Evolutionary conservation across 2,797 vertebrate species (phyloP).

Genomic region (Parauchenoglanis ngamensis): DNA sequence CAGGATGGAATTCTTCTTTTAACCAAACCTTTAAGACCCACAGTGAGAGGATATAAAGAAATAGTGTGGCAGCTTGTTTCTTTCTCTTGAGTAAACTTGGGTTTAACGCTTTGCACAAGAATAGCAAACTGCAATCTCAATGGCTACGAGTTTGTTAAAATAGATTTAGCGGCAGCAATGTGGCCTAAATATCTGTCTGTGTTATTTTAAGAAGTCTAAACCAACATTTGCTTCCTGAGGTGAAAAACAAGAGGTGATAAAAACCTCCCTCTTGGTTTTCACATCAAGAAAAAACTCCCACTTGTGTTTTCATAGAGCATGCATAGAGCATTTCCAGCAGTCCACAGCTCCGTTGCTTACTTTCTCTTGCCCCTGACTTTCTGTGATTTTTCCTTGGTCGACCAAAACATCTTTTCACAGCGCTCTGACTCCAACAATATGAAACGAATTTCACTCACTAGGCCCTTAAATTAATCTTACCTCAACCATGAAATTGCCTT

Average conservation of each 20-base stretch:
- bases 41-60: not conserved
- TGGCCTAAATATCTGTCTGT: conserved; percentile 11
- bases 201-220: conserved; percentile 2
- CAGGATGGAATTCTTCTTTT: not conserved
- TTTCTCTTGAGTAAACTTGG: not conserved
- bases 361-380: not conserved
- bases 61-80: not conserved
- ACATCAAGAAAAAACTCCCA: not conserved
- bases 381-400: not conserved
- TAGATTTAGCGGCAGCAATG: not conserved
- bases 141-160: not conserved
- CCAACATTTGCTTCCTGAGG: not conserved
- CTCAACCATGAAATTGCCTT: conserved; percentile 57
- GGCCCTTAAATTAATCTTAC: conserved; percentile 38
- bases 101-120: not conserved
- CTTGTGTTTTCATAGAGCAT: conserved; percentile 4
- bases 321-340: not conserved
- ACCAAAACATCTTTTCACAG: not conserved
- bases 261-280: not conserved
- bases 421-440: conserved; percentile 15
- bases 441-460: conserved; percentile 33
- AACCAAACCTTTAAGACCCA: not conserved
- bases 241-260: conserved; percentile 13
- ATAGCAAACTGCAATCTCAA: not conserved
- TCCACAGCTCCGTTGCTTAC: not conserved